Percentiles rank a stretch among this genome's conserved stretches.
These are phyloP conservation scores for Globicephala melas DNA, from an alignment of 2,113 vertebrate genomes.

Conservation along the genomic window DNA sequence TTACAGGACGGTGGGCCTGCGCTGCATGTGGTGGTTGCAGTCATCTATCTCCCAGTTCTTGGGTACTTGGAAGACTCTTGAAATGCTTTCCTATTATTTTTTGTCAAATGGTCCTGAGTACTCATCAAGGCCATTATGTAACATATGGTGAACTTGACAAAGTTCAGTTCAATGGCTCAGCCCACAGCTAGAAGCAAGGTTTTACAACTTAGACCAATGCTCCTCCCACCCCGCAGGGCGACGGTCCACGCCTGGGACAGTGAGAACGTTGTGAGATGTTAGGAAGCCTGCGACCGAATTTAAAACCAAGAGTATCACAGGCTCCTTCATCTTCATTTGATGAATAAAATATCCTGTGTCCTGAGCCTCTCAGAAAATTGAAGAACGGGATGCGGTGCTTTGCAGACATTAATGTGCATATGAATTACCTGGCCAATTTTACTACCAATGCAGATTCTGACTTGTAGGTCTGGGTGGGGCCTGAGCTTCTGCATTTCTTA, in stretches of 20 bases:
- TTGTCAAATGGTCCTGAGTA: neutral
- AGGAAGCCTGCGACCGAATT: neutral
- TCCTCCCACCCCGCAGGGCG: neutral
- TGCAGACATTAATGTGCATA: neutral
- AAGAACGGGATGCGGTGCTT: neutral
- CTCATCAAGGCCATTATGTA: neutral
- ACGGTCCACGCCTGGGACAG: neutral
- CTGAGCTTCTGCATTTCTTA: neutral
- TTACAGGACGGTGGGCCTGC: neutral
- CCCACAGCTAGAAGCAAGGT: neutral
- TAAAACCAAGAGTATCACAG: neutral
- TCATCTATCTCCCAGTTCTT: neutral
- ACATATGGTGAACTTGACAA: neutral
- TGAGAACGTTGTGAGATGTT: neutral
- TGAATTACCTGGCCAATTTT: neutral
- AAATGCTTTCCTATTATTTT: neutral
- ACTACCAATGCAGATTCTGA: neutral
- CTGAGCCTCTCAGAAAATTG: neutral
- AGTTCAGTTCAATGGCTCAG: neutral
- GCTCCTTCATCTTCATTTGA: neutral
- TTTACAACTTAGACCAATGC: neutral
- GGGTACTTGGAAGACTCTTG: neutral
- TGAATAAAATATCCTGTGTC: neutral
- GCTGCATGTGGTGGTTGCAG: neutral
- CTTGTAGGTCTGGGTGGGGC: neutral